Percentiles rank a stretch among this genome's conserved stretches.
Evolutionary conservation across 2,113 vertebrate species (phyloP).

Genomic region (Sprattus sprattus): DNA sequence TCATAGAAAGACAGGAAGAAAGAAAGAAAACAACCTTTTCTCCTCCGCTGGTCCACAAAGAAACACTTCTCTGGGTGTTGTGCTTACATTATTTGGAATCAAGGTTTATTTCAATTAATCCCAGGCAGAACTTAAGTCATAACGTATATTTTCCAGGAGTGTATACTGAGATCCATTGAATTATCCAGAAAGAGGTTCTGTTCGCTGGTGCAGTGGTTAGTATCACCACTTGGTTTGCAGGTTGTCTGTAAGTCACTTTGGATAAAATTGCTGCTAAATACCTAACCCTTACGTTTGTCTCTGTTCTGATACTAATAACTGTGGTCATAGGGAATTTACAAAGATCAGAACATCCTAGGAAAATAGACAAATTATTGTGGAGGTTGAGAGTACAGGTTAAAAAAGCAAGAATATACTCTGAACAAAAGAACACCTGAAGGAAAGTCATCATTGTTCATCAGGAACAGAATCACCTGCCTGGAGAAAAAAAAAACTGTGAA

Average conservation of each 20-base stretch:
- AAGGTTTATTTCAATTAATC: not conserved
- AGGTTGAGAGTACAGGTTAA: not conserved
- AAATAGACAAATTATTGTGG: not conserved
- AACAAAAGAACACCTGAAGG: not conserved
- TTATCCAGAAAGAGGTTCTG: not conserved
- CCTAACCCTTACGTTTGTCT: too few species aligned
- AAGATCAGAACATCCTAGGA: not conserved
- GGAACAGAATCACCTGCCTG: not conserved
- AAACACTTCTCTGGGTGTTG: not conserved
- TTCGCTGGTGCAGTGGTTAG: not conserved
- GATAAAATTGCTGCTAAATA: too few species aligned
- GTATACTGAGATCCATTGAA: not conserved
- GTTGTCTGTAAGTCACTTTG: too few species aligned
- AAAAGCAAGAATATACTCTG: not conserved
- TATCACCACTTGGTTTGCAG: too few species aligned
- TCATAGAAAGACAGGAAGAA: not conserved
- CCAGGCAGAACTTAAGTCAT: not conserved
- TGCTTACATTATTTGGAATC: not conserved
- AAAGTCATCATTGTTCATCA: not conserved
- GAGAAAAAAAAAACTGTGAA: not conserved
- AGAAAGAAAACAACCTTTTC: not conserved
- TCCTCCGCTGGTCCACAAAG: not conserved
- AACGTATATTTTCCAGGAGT: not conserved
- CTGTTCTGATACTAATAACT: slow-evolving; percentile 5
- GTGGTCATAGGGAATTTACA: not conserved